Evolutionary conservation across 2,797 vertebrate genomes (phyloP), one percentile per base, ranked within the genome.

Genomic region (Lacerta agilis): DNA sequence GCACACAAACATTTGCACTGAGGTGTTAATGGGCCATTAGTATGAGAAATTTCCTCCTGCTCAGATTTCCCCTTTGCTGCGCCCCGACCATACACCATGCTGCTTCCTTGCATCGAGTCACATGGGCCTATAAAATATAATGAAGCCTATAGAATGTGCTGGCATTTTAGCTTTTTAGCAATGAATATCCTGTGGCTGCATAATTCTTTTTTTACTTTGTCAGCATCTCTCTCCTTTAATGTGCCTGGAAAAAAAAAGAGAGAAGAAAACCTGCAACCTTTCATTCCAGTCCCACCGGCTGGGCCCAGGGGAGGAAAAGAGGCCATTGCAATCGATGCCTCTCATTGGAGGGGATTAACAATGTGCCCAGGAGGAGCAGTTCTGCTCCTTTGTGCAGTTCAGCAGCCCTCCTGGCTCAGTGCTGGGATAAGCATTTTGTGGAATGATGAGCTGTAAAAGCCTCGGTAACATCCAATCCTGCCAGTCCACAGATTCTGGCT

Each of bases 371-470:
- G 72, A 83, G 80, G 73, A 93, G 79, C 88, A 18, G 36, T 25
- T 72, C 78, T 72, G 6, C n/a, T 78, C 38, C 73, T 82, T 77
- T 15, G 55, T 29, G 27, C 43, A 1, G 77, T 82, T 79, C 13
- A 87, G 72, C 88, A 66, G 23, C 71, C 58, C 27, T 64, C 87
- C 18, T 0, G 1, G 6, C 87, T 86, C 58, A 1, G 69, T 91
- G 90, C 88, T 90, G 64, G 82, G 89, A 61, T 66, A 33, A 90
- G 83, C 85, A 25, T 81, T 93, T 91, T 80, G 73, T 69, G 0
- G 1, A 88, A 49, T 10, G 58, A 76, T 17, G 58, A 55, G 88
- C 77, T 81, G 17, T 84, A 64, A 86, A 79, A 79, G 23, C 8
- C 88, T 88, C 64, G 36, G 67, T 83, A 84, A 75, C 85, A 49